Percentiles rank a stretch among this genome's conserved stretches.
phyloP scores from a whole-genome alignment of 1,140 invertebrate species.

The Chlorops oryzae region DNA sequence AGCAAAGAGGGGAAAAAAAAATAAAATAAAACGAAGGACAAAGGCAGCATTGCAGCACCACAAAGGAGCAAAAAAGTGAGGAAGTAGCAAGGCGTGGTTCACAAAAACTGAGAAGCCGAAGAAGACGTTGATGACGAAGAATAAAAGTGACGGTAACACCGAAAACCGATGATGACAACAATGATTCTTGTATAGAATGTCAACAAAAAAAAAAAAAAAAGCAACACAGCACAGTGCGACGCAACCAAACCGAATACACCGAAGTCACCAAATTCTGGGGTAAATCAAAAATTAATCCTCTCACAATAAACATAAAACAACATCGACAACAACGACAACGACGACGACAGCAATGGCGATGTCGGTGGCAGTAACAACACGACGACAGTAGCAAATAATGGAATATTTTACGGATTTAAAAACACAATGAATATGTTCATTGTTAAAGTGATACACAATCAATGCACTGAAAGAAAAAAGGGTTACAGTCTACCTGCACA shows the following conservation, averaged over 20 bases:
- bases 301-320: constrained; percentile 18
- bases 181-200: too few species aligned
- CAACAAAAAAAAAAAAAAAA: too few species aligned
- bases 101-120: too few species aligned
- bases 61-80: neutral
- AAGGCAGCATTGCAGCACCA: neutral
- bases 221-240: too few species aligned
- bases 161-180: too few species aligned
- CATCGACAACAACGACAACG: constrained; percentile 4
- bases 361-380: constrained; percentile 29
- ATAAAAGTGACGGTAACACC: too few species aligned
- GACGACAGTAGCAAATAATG: constrained; percentile 34
- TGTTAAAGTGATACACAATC: too few species aligned
- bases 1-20: constrained; percentile 8
- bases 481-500: too few species aligned
- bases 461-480: too few species aligned
- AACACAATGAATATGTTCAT: constrained; percentile 25
- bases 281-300: constrained; percentile 46
- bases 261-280: constrained; percentile 13
- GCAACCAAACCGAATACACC: too few species aligned
- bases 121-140: too few species aligned
- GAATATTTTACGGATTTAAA: constrained; percentile 34
- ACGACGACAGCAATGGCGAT: neutral
- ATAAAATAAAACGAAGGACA: constrained; percentile 12
- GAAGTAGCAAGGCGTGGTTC: too few species aligned